Percentiles rank a stretch among this genome's conserved stretches.
Conservation (phyloP, 2,888 invertebrate genomes). For the Nebria salina region DNA sequence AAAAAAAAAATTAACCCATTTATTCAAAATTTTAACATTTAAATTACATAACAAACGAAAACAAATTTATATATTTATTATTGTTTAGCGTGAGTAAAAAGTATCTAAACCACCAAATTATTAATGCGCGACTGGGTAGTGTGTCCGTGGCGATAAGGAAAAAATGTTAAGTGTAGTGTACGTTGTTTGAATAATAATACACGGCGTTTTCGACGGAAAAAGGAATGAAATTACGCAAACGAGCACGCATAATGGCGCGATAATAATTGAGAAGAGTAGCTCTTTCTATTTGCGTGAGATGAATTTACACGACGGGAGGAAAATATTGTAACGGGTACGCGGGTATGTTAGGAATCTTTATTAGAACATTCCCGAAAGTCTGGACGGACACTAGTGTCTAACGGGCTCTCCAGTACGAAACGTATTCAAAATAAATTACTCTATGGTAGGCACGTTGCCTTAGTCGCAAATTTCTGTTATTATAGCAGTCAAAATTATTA, state of each 20-base stretch:
- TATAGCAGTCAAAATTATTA: not conserved
- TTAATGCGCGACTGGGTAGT: not conserved
- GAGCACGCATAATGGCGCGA: not conserved
- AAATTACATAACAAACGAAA: no score
- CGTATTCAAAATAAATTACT: not conserved
- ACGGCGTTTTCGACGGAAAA: not conserved
- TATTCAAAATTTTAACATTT: not conserved
- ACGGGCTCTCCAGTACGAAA: not conserved
- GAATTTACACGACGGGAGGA: not conserved
- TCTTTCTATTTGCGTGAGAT: not conserved
- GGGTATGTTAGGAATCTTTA: slow-evolving; percentile 1
- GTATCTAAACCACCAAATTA: not conserved
- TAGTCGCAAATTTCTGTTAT: no score
- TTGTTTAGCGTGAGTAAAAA: no score
- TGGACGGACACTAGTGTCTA: not conserved
- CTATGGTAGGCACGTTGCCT: not conserved
- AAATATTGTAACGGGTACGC: not conserved
- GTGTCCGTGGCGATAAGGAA: not conserved
- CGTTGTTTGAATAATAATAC: not conserved
- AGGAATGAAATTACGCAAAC: not conserved
- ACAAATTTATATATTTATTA: not conserved
- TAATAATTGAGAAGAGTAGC: slow-evolving; percentile 1
- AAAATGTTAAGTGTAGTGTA: not conserved
- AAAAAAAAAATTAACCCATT: not conserved
- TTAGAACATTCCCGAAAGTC: not conserved